These are phyloP conservation scores for Drosophila heteroneura DNA, from an alignment of 2,888 invertebrate species.

Conservation along the genomic window DNA sequence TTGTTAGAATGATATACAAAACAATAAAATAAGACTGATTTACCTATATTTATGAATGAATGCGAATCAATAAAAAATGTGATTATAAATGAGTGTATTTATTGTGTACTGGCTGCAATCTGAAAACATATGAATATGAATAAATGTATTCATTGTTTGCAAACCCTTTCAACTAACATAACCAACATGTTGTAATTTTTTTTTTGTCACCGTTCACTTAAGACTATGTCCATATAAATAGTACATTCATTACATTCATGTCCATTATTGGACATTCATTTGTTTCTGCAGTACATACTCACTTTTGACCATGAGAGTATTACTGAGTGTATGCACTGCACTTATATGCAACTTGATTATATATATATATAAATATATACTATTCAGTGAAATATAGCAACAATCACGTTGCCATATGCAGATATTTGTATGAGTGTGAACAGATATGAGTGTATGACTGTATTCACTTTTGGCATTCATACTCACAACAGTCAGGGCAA, in stretches of 20 bases:
- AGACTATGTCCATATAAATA: not conserved
- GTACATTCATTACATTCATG: not conserved
- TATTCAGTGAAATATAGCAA: not conserved
- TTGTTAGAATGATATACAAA: not conserved
- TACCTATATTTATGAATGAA: not conserved
- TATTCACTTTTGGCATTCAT: conserved; percentile 9
- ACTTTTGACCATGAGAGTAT: not conserved
- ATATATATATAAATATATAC: too few species aligned
- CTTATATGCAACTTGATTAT: not conserved
- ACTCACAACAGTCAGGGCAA: conserved; percentile 6
- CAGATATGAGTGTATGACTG: not conserved
- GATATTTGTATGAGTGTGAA: not conserved
- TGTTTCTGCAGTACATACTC: not conserved
- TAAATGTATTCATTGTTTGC: conserved; percentile 3
- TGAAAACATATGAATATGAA: not conserved
- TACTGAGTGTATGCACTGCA: not conserved
- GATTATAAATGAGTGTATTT: not conserved
- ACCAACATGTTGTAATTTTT: not conserved
- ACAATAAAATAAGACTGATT: not conserved
- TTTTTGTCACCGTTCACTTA: not conserved
- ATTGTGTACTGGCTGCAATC: not conserved
- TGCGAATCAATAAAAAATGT: not conserved
- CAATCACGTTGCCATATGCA: not conserved
- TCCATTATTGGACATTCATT: not conserved
- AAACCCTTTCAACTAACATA: not conserved